Percentiles rank a stretch among this genome's conserved stretches.
Conservation (phyloP, 2,113 vertebrate species). For the Eptesicus fuscus region DNA sequence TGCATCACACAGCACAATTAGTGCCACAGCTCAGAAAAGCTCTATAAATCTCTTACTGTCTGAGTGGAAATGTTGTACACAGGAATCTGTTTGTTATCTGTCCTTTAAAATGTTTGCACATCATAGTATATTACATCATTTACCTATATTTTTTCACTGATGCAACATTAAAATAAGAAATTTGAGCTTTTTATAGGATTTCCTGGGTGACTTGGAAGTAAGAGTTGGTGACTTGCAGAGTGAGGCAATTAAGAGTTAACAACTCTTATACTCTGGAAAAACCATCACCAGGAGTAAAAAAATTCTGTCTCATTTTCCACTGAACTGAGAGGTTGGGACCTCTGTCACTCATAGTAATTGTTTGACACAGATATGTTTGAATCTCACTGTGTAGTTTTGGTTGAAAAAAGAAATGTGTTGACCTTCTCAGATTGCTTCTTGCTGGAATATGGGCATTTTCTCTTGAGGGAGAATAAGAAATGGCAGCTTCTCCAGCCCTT, state of each 20-base stretch:
- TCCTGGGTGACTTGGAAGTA: not conserved
- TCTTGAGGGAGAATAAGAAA: not conserved
- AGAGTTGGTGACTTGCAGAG: not conserved
- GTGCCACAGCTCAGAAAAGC: not conserved
- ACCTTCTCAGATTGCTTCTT: constrained; percentile 10
- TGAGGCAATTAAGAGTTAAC: not conserved
- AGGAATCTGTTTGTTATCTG: not conserved
- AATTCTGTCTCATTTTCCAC: not conserved
- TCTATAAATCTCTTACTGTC: not conserved
- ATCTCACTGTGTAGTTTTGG: not conserved
- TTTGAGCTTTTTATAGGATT: not conserved
- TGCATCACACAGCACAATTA: not conserved
- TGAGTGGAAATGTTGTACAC: not conserved
- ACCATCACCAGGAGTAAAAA: not conserved
- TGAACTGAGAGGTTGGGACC: not conserved
- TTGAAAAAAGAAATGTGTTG: not conserved
- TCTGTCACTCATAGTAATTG: not conserved
- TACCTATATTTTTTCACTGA: not conserved
- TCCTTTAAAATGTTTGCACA: not conserved
- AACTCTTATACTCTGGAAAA: not conserved
- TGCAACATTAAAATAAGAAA: not conserved
- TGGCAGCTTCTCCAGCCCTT: not conserved
- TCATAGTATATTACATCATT: not conserved
- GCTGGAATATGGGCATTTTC: not conserved
- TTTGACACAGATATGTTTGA: constrained; percentile 2